Conservation (phyloP, 2,113 vertebrate genomes). For the Cryptotis parvus region DNA sequence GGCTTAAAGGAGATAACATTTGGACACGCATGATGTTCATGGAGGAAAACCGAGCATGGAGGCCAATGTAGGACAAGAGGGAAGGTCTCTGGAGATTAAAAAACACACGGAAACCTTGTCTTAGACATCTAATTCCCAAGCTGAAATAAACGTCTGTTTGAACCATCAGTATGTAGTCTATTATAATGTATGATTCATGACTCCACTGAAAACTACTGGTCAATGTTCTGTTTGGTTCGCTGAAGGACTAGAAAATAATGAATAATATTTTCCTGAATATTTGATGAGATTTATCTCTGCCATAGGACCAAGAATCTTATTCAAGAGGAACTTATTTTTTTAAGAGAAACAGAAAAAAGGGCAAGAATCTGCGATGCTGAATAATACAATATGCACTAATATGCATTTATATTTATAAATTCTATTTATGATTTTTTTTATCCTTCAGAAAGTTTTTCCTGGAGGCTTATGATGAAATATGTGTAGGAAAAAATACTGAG, state of each 20-base stretch:
- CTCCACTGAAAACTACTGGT: not conserved
- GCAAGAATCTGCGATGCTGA: not conserved
- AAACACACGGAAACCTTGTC: not conserved
- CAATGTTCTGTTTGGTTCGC: not conserved
- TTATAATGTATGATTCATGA: not conserved
- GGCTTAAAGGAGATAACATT: not conserved
- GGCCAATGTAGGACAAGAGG: not conserved
- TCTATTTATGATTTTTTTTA: not conserved
- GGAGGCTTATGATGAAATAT: not conserved
- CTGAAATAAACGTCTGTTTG: not conserved
- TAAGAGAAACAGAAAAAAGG: not conserved
- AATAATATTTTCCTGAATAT: not conserved
- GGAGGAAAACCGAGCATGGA: not conserved
- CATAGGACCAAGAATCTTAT: not conserved
- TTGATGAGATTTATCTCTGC: slow-evolving; percentile 14
- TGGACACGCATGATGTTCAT: not conserved
- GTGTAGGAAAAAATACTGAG: not conserved
- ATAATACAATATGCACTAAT: not conserved
- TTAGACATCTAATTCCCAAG: not conserved
- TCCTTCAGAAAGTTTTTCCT: not conserved
- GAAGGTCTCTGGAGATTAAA: not conserved
- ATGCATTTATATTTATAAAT: not conserved
- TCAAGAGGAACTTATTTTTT: not conserved
- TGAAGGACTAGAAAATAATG: not conserved
- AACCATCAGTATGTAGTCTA: no score